Evolutionary conservation across 2,113 vertebrate genomes (phyloP), one percentile per base, ranked within the genome.

Genomic region (Lepidothrix coronata): DNA sequence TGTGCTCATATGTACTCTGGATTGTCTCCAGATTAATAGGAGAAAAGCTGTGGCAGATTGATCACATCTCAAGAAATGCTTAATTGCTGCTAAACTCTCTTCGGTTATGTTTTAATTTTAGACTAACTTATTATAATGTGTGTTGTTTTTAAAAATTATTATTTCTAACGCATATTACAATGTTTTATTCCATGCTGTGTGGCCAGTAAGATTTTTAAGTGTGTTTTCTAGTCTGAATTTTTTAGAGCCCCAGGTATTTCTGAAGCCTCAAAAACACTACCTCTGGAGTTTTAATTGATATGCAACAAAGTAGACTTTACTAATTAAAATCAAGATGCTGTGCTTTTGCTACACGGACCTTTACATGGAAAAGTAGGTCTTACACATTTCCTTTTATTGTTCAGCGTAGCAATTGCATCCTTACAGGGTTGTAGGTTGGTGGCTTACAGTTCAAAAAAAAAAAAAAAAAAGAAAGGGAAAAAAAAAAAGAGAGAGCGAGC

Each of bases 401-500:
- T 98, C 97, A 95, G 98, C 94, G 96, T 97, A 97, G 98, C 98
- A 96, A 96, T 98, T 96, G 98, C 98, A 98, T 98, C 98, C 98
- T 98, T 98, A 97, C 97, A 98, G 98, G 98, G 98, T 98, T 98
- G 98, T 98, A 98, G 98, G 98, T 98, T 98, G 98, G 98, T 98
- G 98, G 98, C 98, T 98, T 98, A 98, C 97, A 98, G 98, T 97
- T 97, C 94, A 98, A 95, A 97, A 98, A 98, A 97, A 98, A 97
- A 97, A 93, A 89, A 95, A 87, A 88, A 49, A 16, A 92, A 41
- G 58, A 78, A 86, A 87, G 41, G 51, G 1, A 5, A 8, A 68
- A 51, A 96, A 80, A 94, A 97, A 91, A 91, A 54, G 59, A 80
- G 88, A 43, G 93, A 78, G 96, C 11, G 98, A 98, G 98, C 98